phyloP scores from a whole-genome alignment of 2,113 vertebrate species.

The Romanogobio albipinnatus region DNA sequence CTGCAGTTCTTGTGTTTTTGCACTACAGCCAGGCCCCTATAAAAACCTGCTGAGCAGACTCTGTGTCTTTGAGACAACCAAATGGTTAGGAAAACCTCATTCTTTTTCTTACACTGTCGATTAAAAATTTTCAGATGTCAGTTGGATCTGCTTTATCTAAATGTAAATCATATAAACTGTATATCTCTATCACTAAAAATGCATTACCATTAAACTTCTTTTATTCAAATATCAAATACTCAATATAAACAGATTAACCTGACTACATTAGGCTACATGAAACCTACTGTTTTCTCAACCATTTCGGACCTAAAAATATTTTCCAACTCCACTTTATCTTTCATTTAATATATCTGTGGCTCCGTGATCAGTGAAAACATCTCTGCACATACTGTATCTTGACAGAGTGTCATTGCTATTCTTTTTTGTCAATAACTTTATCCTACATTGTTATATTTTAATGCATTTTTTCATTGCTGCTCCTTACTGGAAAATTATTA shows the following conservation, averaged over 20 bases:
- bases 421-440: neutral
- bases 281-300: too few relatives aligned
- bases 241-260: neutral
- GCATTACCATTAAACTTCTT: neutral
- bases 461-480: neutral
- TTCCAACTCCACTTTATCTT: neutral
- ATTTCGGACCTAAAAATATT: neutral
- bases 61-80: neutral
- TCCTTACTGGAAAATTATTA: neutral
- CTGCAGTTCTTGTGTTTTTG: slow-evolving; percentile 17
- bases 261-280: neutral
- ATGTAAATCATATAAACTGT: neutral
- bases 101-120: neutral
- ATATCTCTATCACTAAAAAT: neutral
- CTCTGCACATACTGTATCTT: neutral
- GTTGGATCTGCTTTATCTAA: neutral
- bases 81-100: neutral
- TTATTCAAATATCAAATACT: neutral
- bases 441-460: neutral
- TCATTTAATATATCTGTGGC: neutral
- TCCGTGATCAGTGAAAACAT: neutral
- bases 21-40: neutral
- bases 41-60: slow-evolving; percentile 2
- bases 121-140: neutral
- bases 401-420: neutral